A percentile compares a stretch with the other conserved stretches of the same genome.
phyloP scores from a whole-genome alignment of 2,113 vertebrate species.

The Ammodytes dubius region DNA sequence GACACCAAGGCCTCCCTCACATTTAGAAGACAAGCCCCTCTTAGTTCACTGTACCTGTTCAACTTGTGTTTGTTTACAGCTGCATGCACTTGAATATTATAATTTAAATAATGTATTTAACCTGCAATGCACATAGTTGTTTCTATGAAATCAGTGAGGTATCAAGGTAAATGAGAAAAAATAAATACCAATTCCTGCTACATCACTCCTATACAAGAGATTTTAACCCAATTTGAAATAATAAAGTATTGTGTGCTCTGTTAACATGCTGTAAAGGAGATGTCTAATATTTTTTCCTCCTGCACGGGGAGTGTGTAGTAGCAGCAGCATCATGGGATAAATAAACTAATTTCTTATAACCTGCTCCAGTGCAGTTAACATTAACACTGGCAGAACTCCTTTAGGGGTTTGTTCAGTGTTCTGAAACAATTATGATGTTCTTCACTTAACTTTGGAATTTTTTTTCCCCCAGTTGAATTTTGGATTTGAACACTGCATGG shows the following conservation, averaged over 20 bases:
- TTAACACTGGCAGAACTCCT: slow-evolving; percentile 29
- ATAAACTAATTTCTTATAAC: slow-evolving; percentile 36
- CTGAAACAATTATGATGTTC: slow-evolving; percentile 37
- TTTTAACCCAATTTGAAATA: neutral
- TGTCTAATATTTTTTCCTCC: slow-evolving; percentile 28
- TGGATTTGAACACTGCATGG: slow-evolving; percentile 78
- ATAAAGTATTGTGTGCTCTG: neutral
- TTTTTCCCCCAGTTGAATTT: slow-evolving; percentile 52
- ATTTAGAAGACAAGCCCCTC: slow-evolving; percentile 10
- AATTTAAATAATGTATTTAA: slow-evolving; percentile 45
- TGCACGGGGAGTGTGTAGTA: slow-evolving; percentile 53
- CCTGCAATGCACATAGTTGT: slow-evolving; percentile 26
- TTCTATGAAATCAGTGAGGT: slow-evolving; percentile 42
- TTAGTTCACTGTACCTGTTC: slow-evolving; percentile 35
- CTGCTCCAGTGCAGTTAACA: slow-evolving; percentile 34
- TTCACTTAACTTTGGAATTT: slow-evolving; percentile 31
- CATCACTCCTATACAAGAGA: neutral
- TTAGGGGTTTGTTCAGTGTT: slow-evolving; percentile 27
- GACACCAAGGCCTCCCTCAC: slow-evolving; percentile 43
- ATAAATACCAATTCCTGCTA: slow-evolving; percentile 22
- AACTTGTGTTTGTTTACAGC: slow-evolving; percentile 52
- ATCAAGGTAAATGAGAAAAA: slow-evolving; percentile 20
- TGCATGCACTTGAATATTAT: slow-evolving; percentile 66
- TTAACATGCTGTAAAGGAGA: slow-evolving; percentile 36
- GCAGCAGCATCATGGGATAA: slow-evolving; percentile 40